phyloP scores from a whole-genome alignment of 2,888 invertebrate species.

The Apodemia duryi region DNA sequence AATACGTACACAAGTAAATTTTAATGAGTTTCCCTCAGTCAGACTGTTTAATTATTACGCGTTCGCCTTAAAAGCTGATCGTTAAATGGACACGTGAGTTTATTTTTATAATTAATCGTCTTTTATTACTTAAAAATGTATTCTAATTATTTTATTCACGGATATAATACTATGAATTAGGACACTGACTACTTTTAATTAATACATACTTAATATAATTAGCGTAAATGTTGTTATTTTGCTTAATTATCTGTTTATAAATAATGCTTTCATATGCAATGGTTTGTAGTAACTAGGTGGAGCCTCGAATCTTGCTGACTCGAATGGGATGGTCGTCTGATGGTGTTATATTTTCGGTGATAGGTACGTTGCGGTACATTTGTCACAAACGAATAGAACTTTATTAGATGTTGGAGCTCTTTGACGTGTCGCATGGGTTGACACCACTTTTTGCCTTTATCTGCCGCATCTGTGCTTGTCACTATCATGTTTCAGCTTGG shows the following conservation, averaged over 20 bases:
- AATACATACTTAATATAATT: not conserved
- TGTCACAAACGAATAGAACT: too few species aligned
- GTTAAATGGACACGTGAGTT: conserved; percentile 8
- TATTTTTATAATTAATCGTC: conserved; percentile 11
- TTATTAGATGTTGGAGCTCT: too few species aligned
- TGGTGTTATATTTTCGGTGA: too few species aligned
- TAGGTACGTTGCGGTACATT: too few species aligned
- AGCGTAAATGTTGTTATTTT: not conserved
- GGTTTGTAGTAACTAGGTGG: not conserved
- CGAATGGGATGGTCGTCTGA: too few species aligned
- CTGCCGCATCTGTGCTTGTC: too few species aligned
- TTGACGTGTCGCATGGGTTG: too few species aligned
- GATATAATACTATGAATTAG: conserved; percentile 4
- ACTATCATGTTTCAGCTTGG: too few species aligned
- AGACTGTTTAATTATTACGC: conserved; percentile 11
- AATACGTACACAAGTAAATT: conserved; percentile 15
- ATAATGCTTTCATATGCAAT: not conserved
- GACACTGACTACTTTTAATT: not conserved
- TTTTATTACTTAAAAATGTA: conserved; percentile 8
- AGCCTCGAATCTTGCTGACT: too few species aligned
- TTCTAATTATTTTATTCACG: conserved; percentile 6
- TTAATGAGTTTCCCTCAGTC: conserved; percentile 12
- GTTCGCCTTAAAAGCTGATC: conserved; percentile 12
- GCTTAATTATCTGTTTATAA: not conserved
- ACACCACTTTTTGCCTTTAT: too few species aligned